Evolutionary conservation across 2,113 vertebrate genomes (phyloP), one percentile per base, ranked within the genome.

Genomic region (Leptocoma aspasia): DNA sequence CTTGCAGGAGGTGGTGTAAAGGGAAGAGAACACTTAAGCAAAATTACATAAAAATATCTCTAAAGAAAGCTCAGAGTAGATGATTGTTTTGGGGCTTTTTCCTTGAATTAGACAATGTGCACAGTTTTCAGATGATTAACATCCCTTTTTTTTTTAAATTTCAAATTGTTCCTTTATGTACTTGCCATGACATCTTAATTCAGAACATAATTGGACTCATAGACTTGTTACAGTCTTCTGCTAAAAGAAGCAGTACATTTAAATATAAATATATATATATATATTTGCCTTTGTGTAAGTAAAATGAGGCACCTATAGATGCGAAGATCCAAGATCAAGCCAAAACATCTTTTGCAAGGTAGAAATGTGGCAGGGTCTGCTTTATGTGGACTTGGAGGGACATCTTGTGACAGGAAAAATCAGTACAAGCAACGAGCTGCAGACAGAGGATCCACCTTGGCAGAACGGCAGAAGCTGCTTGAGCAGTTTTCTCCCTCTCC

Each of bases 41-140:
- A 82, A 87, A 87, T 60, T 27, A 28, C 17, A 44, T 31, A 1
- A 81, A 56, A n/a, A 47, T 42, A 21, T 35, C 16, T 64, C 24
- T 27, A 23, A 56, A 33, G 5, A 64, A 81, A n/a, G 15, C 6
- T 89, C 15, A 31, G 27, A 73, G 17, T 15, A 56, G 17, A 15
- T 1, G 0, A 39, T 10, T 57, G 20, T 0, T 66, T 59, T 9
- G 17, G 3, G 3, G 0, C 6, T 37, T 61, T 77, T 53, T 13
- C 13, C 6, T 59, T 70, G 11, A 91, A 63, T 45, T 47, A 53
- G 27, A 88, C 91, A 77, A 3, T 16, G 3, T 14, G 33, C 11
- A 18, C 14, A 27, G 15, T 44, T 50, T 70, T 82, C 59, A 73
- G 49, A 50, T 22, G 2, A 31, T 41, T 31, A 82, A 47, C 16